A percentile compares a stretch with the other conserved stretches of the same genome.
phyloP scores from a whole-genome alignment of 2,113 vertebrate genomes.

The Pseudorhombus dupliciocellatus region DNA sequence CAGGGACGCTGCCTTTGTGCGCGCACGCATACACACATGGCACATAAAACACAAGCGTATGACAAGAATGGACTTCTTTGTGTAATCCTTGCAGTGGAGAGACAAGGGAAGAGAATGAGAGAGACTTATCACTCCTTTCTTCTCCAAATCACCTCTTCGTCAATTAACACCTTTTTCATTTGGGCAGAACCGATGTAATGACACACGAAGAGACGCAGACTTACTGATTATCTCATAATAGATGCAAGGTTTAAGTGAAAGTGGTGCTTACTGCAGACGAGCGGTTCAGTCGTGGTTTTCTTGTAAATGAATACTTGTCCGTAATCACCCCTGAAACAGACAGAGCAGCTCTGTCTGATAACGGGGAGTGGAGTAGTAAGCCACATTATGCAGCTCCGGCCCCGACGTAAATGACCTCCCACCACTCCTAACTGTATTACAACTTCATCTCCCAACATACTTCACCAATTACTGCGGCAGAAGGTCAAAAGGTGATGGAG shows the following conservation, averaged over 20 bases:
- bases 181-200: conserved; percentile 43
- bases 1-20: conserved; percentile 31
- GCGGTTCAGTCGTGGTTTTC: conserved; percentile 42
- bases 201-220: conserved; percentile 15
- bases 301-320: conserved; percentile 58
- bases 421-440: conserved; percentile 52
- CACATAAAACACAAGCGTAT: conserved; percentile 26
- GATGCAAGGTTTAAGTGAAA: conserved; percentile 43
- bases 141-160: conserved; percentile 38
- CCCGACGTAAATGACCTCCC: conserved; percentile 42
- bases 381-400: conserved; percentile 63
- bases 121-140: conserved; percentile 40
- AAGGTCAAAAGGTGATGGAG: conserved; percentile 68
- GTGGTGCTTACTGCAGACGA: conserved; percentile 31
- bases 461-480: conserved; percentile 63
- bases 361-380: conserved; percentile 55
- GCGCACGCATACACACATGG: background rate
- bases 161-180: conserved; percentile 55
- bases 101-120: conserved; percentile 18
- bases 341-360: conserved; percentile 31
- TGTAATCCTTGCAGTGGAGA: conserved; percentile 43
- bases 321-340: conserved; percentile 59
- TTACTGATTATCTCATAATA: conserved; percentile 33
- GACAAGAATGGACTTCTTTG: conserved; percentile 52
- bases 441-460: conserved; percentile 60